Evolutionary conservation across 2,797 vertebrate species (phyloP).

Genomic region (Pyrrhura leucotis): DNA sequence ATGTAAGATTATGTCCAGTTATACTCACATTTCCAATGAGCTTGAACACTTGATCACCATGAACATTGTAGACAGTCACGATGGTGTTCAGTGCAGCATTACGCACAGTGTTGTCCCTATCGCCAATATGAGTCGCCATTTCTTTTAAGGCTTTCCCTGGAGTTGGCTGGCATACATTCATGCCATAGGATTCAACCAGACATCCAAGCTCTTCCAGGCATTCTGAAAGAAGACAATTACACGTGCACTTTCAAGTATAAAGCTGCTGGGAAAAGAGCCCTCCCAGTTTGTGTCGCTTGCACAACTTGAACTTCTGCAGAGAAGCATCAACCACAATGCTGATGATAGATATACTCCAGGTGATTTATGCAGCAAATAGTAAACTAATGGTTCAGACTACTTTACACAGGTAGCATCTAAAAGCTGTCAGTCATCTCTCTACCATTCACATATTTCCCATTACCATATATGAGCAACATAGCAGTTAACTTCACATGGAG

Average conservation of each 20-base stretch:
- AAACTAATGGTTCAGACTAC: neutral
- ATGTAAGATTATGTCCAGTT: neutral
- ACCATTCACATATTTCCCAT: neutral
- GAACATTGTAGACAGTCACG: constrained; percentile 92
- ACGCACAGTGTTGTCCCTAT: constrained; percentile 93
- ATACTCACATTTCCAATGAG: constrained; percentile 94
- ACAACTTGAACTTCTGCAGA: neutral
- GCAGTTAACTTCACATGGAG: neutral
- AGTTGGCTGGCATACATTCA: constrained; percentile 97
- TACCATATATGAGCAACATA: neutral
- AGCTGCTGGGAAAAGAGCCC: neutral
- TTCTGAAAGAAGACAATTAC: constrained; percentile 60
- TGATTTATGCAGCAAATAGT: neutral
- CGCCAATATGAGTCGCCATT: constrained; percentile 93
- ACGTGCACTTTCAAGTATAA: neutral
- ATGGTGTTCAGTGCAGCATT: constrained; percentile 97
- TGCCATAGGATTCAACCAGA: constrained; percentile 82
- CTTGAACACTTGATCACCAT: constrained; percentile 97
- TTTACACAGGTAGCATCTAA: neutral
- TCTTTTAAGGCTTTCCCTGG: constrained; percentile 95
- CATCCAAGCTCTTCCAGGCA: constrained; percentile 85
- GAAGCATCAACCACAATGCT: neutral
- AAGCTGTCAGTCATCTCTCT: neutral
- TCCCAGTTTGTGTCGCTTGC: neutral
- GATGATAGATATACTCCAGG: accelerated